A percentile compares a stretch with the other conserved stretches of the same genome.
Evolutionary conservation across 2,797 vertebrate genomes (phyloP).

Genomic region (Lycodopsis pacificus): DNA sequence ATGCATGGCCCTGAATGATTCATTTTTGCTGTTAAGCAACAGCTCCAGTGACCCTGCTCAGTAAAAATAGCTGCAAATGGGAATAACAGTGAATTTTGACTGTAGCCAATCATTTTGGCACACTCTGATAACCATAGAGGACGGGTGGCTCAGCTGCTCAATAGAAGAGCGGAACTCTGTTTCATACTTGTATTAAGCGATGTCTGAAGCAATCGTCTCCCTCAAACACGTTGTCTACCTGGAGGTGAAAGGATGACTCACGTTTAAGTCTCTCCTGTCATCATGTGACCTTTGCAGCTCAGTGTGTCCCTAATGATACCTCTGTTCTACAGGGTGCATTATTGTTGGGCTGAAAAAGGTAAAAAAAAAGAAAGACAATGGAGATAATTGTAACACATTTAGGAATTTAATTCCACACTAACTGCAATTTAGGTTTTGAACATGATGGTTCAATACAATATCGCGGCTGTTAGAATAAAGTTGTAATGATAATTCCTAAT

Average conservation of each 20-base stretch:
- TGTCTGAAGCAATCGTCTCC: conserved; percentile 39
- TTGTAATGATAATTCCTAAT: background rate
- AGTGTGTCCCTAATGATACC: background rate
- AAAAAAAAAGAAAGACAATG: background rate
- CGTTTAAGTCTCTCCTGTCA: conserved; percentile 7
- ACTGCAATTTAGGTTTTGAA: background rate
- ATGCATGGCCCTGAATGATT: background rate
- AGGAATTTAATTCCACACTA: background rate
- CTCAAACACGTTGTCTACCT: conserved; percentile 35
- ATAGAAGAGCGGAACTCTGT: conserved; percentile 39
- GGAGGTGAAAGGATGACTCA: conserved; percentile 15
- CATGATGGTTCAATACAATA: background rate
- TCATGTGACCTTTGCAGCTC: background rate
- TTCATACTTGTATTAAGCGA: conserved; percentile 30
- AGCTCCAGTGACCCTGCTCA: conserved; percentile 21
- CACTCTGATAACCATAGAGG: conserved; percentile 44
- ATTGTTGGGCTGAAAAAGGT: background rate
- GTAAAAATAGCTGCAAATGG: conserved; percentile 48
- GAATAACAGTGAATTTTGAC: conserved; percentile 44
- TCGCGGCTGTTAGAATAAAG: background rate
- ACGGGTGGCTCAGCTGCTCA: conserved; percentile 61
- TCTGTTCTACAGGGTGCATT: background rate
- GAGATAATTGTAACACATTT: background rate
- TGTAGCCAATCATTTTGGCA: conserved; percentile 52
- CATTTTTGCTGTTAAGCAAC: background rate